Conservation (phyloP, 1,140 invertebrate genomes). For the Tenebrio molitor region DNA sequence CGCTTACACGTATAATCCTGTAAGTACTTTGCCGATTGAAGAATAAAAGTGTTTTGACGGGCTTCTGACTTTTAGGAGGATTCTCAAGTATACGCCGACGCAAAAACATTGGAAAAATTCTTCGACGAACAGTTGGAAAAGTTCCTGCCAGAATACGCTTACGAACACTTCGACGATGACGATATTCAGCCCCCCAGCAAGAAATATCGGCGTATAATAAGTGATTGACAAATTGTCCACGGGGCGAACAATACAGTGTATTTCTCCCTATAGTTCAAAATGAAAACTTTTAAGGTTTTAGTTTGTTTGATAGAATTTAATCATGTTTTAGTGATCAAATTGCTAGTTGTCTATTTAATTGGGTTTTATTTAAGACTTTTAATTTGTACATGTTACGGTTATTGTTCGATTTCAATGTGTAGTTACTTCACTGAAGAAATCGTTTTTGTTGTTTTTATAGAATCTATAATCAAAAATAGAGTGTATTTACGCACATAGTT, state of each 20-base stretch:
- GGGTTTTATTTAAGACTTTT: conserved; percentile 20
- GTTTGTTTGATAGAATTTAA: conserved; percentile 16
- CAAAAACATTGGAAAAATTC: conserved; percentile 87
- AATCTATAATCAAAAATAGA: conserved; percentile 8
- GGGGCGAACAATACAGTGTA: conserved; percentile 62
- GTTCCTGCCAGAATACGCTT: conserved; percentile 83
- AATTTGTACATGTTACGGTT: conserved; percentile 9
- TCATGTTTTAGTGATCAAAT: conserved; percentile 20
- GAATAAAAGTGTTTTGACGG: too few relatives aligned
- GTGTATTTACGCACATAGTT: conserved; percentile 7
- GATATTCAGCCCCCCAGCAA: conserved; percentile 70
- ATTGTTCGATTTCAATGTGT: neutral
- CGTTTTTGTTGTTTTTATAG: conserved; percentile 10
- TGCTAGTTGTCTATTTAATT: conserved; percentile 20
- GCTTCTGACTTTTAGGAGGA: conserved; percentile 75
- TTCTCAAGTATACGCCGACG: conserved; percentile 86
- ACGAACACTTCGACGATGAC: conserved; percentile 70
- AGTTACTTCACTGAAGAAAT: neutral
- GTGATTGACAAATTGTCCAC: conserved; percentile 67
- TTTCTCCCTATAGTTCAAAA: conserved; percentile 58
- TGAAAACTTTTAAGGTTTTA: conserved; percentile 22
- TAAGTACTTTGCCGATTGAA: conserved; percentile 69
- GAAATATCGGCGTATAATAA: conserved; percentile 71
- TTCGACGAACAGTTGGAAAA: conserved; percentile 86
- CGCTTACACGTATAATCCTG: conserved; percentile 86